phyloP scores from a whole-genome alignment of 2,113 vertebrate genomes.

The Indicator indicator region DNA sequence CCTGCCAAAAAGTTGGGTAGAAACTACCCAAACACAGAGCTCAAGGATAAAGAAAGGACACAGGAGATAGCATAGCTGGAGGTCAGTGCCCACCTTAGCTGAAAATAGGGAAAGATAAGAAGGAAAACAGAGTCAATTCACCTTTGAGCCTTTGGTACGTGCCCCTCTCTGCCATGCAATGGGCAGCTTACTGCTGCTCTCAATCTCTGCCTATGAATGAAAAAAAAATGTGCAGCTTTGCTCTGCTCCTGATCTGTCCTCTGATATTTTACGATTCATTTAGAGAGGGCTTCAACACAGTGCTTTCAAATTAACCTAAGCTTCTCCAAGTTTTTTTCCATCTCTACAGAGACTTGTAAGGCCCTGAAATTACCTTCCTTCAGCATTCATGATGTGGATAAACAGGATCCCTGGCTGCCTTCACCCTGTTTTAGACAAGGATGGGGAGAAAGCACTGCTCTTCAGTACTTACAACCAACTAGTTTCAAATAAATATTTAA shows the following conservation, averaged over 20 bases:
- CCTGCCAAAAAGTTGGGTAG: not conserved
- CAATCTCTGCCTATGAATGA: not conserved
- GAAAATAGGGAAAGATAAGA: not conserved
- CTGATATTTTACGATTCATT: not conserved
- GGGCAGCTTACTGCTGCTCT: not conserved
- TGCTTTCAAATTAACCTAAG: not conserved
- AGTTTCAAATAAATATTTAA: constrained; percentile 27
- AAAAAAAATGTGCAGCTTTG: not conserved
- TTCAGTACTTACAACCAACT: constrained; percentile 1
- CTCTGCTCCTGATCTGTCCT: not conserved
- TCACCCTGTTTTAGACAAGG: not conserved
- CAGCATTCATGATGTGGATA: not conserved
- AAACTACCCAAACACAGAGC: not conserved
- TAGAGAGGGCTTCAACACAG: not conserved
- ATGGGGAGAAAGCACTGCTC: not conserved
- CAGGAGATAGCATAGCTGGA: not conserved
- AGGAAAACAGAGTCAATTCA: not conserved
- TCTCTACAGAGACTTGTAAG: not conserved
- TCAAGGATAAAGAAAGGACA: not conserved
- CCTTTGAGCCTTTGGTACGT: not conserved
- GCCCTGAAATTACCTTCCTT: not conserved
- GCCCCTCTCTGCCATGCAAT: not conserved
- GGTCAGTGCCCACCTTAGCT: not conserved
- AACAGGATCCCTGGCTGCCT: not conserved
- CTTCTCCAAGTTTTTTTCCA: not conserved